phyloP scores from a whole-genome alignment of 2,113 vertebrate genomes.

The Panurus biarmicus region DNA sequence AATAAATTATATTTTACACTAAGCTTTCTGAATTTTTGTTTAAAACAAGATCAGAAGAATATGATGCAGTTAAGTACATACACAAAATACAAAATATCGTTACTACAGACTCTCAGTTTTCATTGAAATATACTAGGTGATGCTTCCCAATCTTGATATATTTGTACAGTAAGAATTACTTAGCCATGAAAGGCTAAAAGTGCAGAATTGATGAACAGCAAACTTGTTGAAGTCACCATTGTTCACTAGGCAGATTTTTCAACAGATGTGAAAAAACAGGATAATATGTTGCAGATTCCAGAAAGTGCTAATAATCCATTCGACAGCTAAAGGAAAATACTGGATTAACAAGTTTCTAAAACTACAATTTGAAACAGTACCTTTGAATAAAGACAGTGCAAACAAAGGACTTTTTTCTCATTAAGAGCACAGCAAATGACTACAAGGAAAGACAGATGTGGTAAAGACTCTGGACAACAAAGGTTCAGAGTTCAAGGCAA shows the following conservation, averaged over 20 bases:
- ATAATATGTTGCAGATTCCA: neutral
- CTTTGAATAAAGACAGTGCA: neutral
- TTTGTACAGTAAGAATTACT: neutral
- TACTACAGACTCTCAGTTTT: neutral
- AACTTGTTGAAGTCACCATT: neutral
- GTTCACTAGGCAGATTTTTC: neutral
- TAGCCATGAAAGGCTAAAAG: neutral
- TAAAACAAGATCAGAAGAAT: neutral
- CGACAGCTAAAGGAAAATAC: neutral
- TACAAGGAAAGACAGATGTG: neutral
- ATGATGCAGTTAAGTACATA: neutral
- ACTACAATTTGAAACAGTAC: neutral
- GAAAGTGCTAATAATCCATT: neutral
- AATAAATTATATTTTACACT: neutral
- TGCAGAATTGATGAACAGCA: neutral
- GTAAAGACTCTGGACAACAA: neutral
- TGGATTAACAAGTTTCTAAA: neutral
- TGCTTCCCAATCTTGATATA: neutral
- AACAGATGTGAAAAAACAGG: neutral
- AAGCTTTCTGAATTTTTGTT: neutral
- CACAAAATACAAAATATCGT: neutral
- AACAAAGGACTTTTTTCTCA: neutral
- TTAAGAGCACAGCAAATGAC: neutral
- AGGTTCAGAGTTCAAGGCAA: neutral
- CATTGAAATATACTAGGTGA: neutral